Evolutionary conservation across 1,140 invertebrate species (phyloP).

Genomic region (Fopius arisanus): DNA sequence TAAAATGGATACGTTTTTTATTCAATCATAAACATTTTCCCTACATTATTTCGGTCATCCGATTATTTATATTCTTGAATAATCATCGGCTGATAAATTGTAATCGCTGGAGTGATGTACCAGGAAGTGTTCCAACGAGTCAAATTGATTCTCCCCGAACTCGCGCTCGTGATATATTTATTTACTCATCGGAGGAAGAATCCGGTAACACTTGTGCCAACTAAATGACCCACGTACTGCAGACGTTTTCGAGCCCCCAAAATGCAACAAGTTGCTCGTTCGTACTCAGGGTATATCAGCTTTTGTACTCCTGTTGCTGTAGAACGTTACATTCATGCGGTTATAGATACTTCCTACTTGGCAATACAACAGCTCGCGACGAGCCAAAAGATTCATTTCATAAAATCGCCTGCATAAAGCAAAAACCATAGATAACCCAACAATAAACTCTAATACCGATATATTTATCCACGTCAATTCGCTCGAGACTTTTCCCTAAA

Average conservation of each 20-base stretch:
- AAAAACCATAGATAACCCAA: too few species aligned
- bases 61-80: not conserved
- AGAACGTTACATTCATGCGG: not conserved
- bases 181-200: not conserved
- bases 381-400: not conserved
- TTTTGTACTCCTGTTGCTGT: not conserved
- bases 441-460: too few species aligned
- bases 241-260: not conserved
- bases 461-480: too few species aligned
- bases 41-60: too few species aligned
- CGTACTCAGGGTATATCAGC: conserved; percentile 24
- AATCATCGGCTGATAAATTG: not conserved
- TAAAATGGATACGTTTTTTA: too few species aligned
- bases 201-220: not conserved
- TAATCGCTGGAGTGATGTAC: not conserved
- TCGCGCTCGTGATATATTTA: not conserved
- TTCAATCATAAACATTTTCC: too few species aligned
- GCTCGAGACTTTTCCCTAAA: too few species aligned
- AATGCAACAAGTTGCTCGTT: conserved; percentile 62
- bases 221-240: not conserved
- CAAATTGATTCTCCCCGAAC: not conserved
- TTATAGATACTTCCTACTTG: conserved; percentile 9
- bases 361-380: not conserved
- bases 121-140: not conserved
- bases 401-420: too few species aligned